Base-by-base conservation (phyloP, 1,140 invertebrate genomes). In the Sitophilus oryzae region DNA sequence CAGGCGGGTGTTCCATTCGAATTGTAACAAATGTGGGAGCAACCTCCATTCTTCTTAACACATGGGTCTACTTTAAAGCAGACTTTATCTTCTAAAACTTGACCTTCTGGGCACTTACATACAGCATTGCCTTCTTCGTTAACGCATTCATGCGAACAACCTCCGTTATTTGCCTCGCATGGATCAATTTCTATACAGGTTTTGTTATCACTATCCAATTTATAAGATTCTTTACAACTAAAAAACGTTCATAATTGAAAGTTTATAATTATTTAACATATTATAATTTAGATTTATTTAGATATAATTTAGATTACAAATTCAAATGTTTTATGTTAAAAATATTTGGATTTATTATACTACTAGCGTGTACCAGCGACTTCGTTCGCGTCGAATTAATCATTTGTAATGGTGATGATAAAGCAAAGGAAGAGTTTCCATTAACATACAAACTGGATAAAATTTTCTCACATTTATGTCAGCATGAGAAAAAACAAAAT, bases 101-200 rank as follows among this genome's bases (percentile, higher is more conserved):
- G 76, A 16, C 73, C 77, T 41, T 71, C 66, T 35, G 69, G 68
- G 70, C 80, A 82, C 11, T 72, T 63, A 58, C 79, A 82, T 14
- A 68, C 69, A 47, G 75, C 82, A 11, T 74, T 77, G 23, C 83
- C 84, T 0, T 77, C 67, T 11, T 76, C 76, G 61, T 85, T 84
- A 0, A 79, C 4, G 62, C 85, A 88, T n/a, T 70, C 60, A 47
- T 80, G 77, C 9, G 84, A 79, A 67, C 85, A 86, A 1, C 80
- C 81, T 3, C 81, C 83, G 68, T 84, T 86, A 49, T 76, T 67
- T 0, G 67, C 59, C 6, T 52, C 45, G 64, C 84, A 86, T 11
- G 65, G 66, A 62, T 75, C 62, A 1, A 51, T 60, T 22, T 55
- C 47, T 18, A 36, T 60, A 11, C 68, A 63, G 70, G 1, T 67